Evolutionary conservation across 2,888 invertebrate genomes (phyloP).

Genomic region (Miltochrista miniata): DNA sequence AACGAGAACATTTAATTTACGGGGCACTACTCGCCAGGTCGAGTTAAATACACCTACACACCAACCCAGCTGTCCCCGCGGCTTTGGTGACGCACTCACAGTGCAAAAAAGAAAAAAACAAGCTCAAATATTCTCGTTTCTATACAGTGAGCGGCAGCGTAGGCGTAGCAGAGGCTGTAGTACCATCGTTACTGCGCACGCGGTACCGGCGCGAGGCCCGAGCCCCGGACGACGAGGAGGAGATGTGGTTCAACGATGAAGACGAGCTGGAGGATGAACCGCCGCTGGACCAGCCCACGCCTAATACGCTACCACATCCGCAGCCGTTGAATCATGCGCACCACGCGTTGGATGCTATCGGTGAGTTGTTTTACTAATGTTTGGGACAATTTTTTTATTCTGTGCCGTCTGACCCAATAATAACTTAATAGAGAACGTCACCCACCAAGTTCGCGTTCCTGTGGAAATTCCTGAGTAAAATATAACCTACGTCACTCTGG

Average conservation of each 20-base stretch:
- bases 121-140: neutral
- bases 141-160: conserved; percentile 70
- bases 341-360: conserved; percentile 76
- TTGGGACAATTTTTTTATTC: too few species aligned
- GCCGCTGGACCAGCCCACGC: conserved; percentile 65
- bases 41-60: too few species aligned
- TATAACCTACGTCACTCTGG: too few species aligned
- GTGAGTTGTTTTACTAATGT: conserved; percentile 38
- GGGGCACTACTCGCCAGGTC: too few species aligned
- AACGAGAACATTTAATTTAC: too few species aligned
- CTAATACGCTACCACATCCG: conserved; percentile 57
- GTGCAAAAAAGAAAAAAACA: too few species aligned
- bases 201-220: conserved; percentile 96
- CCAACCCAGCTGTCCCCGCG: too few species aligned
- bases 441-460: too few species aligned
- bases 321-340: conserved; percentile 49
- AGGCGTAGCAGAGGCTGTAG: conserved; percentile 82
- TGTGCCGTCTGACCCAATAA: too few species aligned
- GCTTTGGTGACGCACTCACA: too few species aligned
- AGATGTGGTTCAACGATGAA: conserved; percentile 99
- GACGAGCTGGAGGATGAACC: conserved; percentile 95
- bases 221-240: conserved; percentile 98
- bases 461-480: too few species aligned
- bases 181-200: conserved; percentile 90
- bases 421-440: too few species aligned